Conservation (phyloP, 2,113 vertebrate genomes). For the Rhinolophus sinicus region DNA sequence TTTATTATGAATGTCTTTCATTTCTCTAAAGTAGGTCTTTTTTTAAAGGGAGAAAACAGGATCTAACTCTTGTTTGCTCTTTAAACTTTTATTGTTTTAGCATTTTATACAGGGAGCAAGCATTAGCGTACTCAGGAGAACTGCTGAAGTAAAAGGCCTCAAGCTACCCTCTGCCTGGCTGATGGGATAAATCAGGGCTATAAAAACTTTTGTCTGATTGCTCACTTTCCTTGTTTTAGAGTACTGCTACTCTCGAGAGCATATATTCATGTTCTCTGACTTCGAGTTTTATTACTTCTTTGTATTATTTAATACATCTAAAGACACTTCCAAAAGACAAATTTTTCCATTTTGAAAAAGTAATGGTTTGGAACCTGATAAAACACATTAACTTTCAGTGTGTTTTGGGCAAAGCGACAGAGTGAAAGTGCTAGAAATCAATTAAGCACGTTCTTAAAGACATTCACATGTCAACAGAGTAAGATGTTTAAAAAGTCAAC, state of each 20-base stretch:
- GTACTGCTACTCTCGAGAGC: conserved; percentile 88
- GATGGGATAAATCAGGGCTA: conserved; percentile 89
- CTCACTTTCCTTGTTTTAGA: conserved; percentile 87
- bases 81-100: conserved; percentile 87
- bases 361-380: conserved; percentile 87
- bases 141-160: conserved; percentile 88
- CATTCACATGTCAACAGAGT: conserved; percentile 74
- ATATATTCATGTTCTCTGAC: conserved; percentile 91
- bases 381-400: conserved; percentile 82
- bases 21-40: conserved; percentile 81
- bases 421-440: conserved; percentile 81
- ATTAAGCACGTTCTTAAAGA: conserved; percentile 79
- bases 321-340: conserved; percentile 92
- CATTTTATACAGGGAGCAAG: conserved; percentile 86
- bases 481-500: conserved; percentile 63
- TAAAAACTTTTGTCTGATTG: conserved; percentile 89
- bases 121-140: conserved; percentile 88
- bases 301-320: conserved; percentile 96
- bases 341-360: conserved; percentile 96
- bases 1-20: conserved; percentile 81
- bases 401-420: conserved; percentile 76
- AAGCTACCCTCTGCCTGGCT: conserved; percentile 88
- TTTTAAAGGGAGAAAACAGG: conserved; percentile 72
- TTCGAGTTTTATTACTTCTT: conserved; percentile 91
- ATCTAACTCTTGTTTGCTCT: conserved; percentile 88